Base-by-base conservation (phyloP, 2,113 vertebrate genomes). In the Ictidomys tridecemlineatus region DNA sequence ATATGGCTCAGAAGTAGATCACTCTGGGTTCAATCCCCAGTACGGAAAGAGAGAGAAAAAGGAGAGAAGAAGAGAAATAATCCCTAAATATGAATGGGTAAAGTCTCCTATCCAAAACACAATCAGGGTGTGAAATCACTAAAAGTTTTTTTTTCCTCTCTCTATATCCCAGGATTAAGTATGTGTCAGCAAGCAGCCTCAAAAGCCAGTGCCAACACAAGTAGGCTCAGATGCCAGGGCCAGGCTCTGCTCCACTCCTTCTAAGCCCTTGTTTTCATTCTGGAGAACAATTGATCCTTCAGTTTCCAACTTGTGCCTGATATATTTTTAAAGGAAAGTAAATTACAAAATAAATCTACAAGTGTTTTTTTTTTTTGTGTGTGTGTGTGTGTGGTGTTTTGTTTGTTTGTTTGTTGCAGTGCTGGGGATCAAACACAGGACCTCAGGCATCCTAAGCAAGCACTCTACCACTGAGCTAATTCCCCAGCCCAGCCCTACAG, bases 301-400 rank as follows among this genome's bases (percentile, higher is more conserved):
- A 10, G 16, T 20, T 48, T 87, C 89, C 17, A 26, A 53, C 2
- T 48, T 39, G 45, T 28, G 34, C 28, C 32, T 53, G 39, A 16
- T 51, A 28, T 61, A 45, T 87, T 87, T 84, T 83, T 48, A 78
- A 65, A 37, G 30, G 34, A 89, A 96, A 32, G 10, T 18, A 80
- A 9, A 39, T 73, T 45, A 79, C 5, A 80, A 77, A 93, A 48
- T 8, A 83, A 61, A 45, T 61, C 22, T 20, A 8, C 16, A 32
- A 32, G 42, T 6, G 45, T 45, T 45, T 45, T 45, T 7, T 45
- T 45, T 45, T 4, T 42, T 4, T 42, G 42, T 42, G 42, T 42
- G 42, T 42, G 42, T 42, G 42, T 42, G 6, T 42, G 42, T 45
- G 45, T 45, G 45, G 2, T 16, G 12, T 69, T 69, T 34, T 61